Evolutionary conservation across 2,113 vertebrate species (phyloP).

Genomic region (Anoura caudifer): DNA sequence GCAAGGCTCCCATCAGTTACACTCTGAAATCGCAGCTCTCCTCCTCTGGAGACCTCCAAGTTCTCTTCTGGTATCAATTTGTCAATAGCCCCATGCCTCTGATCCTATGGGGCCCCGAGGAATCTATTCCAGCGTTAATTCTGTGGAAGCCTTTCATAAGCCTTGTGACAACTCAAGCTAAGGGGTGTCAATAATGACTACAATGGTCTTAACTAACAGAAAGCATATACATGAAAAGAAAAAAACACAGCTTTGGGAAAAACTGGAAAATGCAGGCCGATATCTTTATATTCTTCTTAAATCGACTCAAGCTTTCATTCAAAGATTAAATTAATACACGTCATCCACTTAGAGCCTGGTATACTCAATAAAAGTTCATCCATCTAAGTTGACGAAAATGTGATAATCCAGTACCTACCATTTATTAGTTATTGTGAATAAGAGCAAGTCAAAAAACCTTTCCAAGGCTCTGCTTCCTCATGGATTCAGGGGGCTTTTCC

Average conservation of each 20-base stretch:
- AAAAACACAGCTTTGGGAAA: slow-evolving; percentile 25
- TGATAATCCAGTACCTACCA: not conserved
- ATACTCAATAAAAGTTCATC: not conserved
- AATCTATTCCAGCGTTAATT: slow-evolving; percentile 24
- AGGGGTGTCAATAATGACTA: slow-evolving; percentile 7
- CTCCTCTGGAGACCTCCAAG: slow-evolving; percentile 32
- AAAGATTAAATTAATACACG: not conserved
- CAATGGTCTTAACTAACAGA: slow-evolving; percentile 28
- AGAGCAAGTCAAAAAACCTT: not conserved
- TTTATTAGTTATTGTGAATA: not conserved
- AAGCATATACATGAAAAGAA: not conserved
- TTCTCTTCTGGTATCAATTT: slow-evolving; percentile 48
- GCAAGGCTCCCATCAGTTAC: not conserved
- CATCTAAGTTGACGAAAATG: not conserved
- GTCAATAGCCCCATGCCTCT: slow-evolving; percentile 27
- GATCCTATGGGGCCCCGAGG: not conserved
- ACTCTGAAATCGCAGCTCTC: not conserved
- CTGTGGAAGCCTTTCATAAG: slow-evolving; percentile 23
- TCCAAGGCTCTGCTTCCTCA: not conserved
- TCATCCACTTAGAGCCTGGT: not conserved
- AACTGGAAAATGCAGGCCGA: not conserved
- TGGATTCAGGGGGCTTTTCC: not conserved
- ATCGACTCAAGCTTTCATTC: not conserved
- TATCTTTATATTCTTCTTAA: slow-evolving; percentile 15
- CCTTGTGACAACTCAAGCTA: slow-evolving; percentile 27